These are phyloP conservation scores for Sparidentex hasta DNA, from an alignment of 2,797 vertebrate species.

Conservation along the genomic window DNA sequence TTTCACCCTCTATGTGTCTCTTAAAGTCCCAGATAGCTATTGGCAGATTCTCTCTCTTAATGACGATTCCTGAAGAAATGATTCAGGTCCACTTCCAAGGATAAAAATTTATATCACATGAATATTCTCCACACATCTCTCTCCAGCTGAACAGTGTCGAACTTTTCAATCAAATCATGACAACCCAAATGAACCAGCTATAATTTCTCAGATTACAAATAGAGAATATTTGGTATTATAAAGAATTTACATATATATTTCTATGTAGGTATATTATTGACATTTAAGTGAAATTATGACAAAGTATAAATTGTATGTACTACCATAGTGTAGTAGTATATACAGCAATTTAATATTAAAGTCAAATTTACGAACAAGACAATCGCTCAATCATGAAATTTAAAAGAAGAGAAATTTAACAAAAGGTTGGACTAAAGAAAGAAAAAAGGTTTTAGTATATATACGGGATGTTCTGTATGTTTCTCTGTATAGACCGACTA, in stretches of 20 bases:
- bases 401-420: slow-evolving; percentile 66
- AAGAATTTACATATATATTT: slow-evolving; percentile 90
- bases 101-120: slow-evolving; percentile 49
- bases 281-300: slow-evolving; percentile 86
- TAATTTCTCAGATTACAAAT: slow-evolving; percentile 85
- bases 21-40: slow-evolving; percentile 71
- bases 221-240: slow-evolving; percentile 88
- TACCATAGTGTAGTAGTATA: slow-evolving; percentile 78
- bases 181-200: slow-evolving; percentile 79
- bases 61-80: slow-evolving; percentile 60
- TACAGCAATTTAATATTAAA: slow-evolving; percentile 80
- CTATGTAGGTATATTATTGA: slow-evolving; percentile 90
- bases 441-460: slow-evolving; percentile 73
- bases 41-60: slow-evolving; percentile 69
- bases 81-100: slow-evolving; percentile 72
- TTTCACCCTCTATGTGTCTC: slow-evolving; percentile 73
- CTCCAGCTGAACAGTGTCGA: slow-evolving; percentile 75
- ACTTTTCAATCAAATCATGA: slow-evolving; percentile 76
- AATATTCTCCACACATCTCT: slow-evolving; percentile 70
- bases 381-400: slow-evolving; percentile 86
- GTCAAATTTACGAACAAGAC: slow-evolving; percentile 87
- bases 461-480: slow-evolving; percentile 78
- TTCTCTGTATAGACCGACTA: slow-evolving; percentile 68
- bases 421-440: slow-evolving; percentile 73
- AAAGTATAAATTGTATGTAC: slow-evolving; percentile 84